A percentile compares a stretch with the other conserved stretches of the same genome.
Evolutionary conservation across 2,797 vertebrate genomes (phyloP).

Genomic region (Cirrhinus molitorella): DNA sequence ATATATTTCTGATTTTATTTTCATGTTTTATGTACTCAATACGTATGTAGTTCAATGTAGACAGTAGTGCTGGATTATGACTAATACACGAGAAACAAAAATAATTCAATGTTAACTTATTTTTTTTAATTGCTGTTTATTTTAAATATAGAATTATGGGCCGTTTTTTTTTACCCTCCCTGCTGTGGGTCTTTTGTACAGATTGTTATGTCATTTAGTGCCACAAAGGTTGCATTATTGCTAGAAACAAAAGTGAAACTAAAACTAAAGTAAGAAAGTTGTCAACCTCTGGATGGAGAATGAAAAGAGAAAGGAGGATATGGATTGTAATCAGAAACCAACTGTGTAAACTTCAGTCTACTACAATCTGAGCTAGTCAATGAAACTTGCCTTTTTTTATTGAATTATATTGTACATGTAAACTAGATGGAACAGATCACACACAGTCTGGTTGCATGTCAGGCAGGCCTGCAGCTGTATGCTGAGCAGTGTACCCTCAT

Average conservation of each 20-base stretch:
- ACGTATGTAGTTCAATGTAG: not conserved
- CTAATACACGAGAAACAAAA: no score
- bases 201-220: not conserved
- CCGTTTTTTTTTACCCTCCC: not conserved
- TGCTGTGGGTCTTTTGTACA: not conserved
- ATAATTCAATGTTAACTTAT: not conserved
- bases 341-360: not conserved
- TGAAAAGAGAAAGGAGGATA: not conserved
- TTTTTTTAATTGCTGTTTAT: not conserved
- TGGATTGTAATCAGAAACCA: not conserved
- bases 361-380: no score
- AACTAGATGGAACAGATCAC: not conserved
- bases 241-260: constrained; percentile 47
- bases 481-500: constrained; percentile 35
- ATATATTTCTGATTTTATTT: not conserved
- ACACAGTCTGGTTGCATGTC: constrained; percentile 15
- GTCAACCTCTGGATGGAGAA: not conserved
- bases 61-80: not conserved
- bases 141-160: not conserved
- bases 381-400: no score
- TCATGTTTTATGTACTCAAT: no score
- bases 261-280: not conserved
- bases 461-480: constrained; percentile 41
- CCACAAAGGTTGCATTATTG: not conserved
- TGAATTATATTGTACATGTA: not conserved